Evolutionary conservation across 2,113 vertebrate genomes (phyloP), one percentile per base, ranked within the genome.

Genomic region (Polypterus senegalus): DNA sequence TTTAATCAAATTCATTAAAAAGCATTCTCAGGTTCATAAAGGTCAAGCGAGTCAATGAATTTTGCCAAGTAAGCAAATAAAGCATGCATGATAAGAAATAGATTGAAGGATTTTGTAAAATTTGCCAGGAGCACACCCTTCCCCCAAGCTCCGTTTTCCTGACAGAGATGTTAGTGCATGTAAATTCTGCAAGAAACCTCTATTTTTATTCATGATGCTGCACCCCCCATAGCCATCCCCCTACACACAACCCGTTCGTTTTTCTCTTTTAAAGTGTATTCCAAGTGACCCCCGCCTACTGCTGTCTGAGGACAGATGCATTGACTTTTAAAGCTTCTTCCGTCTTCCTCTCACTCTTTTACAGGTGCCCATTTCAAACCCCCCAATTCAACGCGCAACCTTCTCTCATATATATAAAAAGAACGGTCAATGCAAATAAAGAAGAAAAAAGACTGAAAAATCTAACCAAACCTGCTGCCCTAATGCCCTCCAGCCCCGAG

Each of bases 401-500:
- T 27, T 27, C 27, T 27, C 80, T 81, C 72, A 76, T 78, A 81
- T 88, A 81, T 27, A 27, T 27, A 84, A 91, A 91, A 87, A 86
- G 85, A 81, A 83, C 70, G 78, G 81, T 79, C 73, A 86, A 91
- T 86, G 72, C 47, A 48, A 61, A 63, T 73, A 59, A 77, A 84
- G 69, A 72, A 78, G 76, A 77, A 44, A 46, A 47, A 48, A 55
- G 5, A 4, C 27, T 71, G 67, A 82, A 76, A 77, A 83, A 83
- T 81, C 81, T 81, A 79, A 81, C 75, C 77, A 79, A 85, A 86
- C 88, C 88, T 86, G 82, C 85, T 81, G 74, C 81, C 89, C 85
- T 77, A 82, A 81, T 91, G 89, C 84, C 92, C 91, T 89, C 81
- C 82, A 79, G 89, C 83, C 85, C 82, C 75, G 77, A 89, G 74